Evolutionary conservation across 2,113 vertebrate genomes (phyloP).

Genomic region (Gymnogyps californianus): DNA sequence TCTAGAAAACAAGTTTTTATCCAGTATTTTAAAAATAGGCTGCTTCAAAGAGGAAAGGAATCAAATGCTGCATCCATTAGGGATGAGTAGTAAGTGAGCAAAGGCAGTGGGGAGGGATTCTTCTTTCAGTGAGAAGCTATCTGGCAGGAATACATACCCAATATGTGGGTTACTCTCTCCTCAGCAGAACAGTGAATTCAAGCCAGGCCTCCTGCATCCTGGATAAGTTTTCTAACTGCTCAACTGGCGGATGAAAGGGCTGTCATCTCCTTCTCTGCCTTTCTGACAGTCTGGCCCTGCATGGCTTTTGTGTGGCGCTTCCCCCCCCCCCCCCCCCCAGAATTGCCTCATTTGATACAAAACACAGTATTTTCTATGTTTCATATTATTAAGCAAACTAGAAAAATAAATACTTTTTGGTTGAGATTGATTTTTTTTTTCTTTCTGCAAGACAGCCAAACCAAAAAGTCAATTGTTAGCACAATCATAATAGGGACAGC

Average conservation of each 20-base stretch:
- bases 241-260: constrained; percentile 2
- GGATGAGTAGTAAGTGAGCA: neutral
- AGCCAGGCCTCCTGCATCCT: neutral
- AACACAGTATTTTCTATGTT: neutral
- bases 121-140: neutral
- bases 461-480: constrained; percentile 63
- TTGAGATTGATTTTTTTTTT: neutral
- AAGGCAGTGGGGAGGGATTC: neutral
- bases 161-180: neutral
- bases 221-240: constrained; percentile 15
- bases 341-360: neutral
- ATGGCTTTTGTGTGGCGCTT: no score
- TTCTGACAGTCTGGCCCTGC: constrained; percentile 4
- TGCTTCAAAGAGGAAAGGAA: neutral
- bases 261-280: constrained; percentile 52
- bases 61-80: neutral
- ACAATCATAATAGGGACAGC: constrained; percentile 19
- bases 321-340: no score
- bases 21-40: neutral
- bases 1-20: neutral
- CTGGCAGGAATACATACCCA: neutral
- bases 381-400: neutral
- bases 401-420: neutral
- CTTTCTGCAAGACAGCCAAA: constrained; percentile 19
- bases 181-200: neutral